Conservation (phyloP, 2,113 vertebrate genomes). For the Mustelus asterias region DNA sequence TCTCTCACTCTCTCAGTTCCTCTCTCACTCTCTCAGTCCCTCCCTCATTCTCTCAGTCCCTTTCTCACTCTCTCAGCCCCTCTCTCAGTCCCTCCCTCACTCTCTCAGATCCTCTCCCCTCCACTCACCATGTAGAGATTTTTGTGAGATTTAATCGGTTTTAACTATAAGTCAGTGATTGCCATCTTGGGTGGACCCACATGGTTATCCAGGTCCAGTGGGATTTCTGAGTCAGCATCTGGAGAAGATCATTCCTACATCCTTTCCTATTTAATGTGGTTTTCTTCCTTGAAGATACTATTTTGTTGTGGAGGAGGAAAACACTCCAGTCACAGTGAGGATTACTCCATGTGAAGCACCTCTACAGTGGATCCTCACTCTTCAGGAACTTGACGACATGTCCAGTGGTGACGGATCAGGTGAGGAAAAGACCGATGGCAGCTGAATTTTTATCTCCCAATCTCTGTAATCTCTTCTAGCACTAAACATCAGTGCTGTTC, state of each 20-base stretch:
- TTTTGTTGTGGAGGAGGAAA: constrained; percentile 35
- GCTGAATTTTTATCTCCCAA: not conserved
- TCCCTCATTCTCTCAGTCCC: too few species aligned
- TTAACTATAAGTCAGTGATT: not conserved
- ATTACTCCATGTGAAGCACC: constrained; percentile 42
- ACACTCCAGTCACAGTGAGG: constrained; percentile 24
- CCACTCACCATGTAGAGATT: not conserved
- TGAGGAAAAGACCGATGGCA: not conserved
- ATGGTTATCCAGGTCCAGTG: not conserved
- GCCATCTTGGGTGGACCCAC: not conserved
- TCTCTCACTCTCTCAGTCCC: too few species aligned
- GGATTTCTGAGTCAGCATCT: not conserved
- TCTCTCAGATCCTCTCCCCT: too few species aligned
- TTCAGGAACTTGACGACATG: not conserved
- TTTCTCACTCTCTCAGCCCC: too few species aligned
- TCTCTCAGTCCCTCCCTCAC: not conserved
- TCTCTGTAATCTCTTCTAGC: not conserved
- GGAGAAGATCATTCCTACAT: too few species aligned
- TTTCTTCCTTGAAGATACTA: constrained; percentile 39
- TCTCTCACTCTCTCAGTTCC: too few species aligned
- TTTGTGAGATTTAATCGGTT: not conserved
- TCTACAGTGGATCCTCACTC: constrained; percentile 39
- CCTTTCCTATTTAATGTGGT: not conserved
- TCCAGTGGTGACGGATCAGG: not conserved
- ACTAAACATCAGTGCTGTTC: too few species aligned